These are phyloP conservation scores for Bedellia somnulentella DNA, from an alignment of 2,888 invertebrate genomes.

Conservation along the genomic window DNA sequence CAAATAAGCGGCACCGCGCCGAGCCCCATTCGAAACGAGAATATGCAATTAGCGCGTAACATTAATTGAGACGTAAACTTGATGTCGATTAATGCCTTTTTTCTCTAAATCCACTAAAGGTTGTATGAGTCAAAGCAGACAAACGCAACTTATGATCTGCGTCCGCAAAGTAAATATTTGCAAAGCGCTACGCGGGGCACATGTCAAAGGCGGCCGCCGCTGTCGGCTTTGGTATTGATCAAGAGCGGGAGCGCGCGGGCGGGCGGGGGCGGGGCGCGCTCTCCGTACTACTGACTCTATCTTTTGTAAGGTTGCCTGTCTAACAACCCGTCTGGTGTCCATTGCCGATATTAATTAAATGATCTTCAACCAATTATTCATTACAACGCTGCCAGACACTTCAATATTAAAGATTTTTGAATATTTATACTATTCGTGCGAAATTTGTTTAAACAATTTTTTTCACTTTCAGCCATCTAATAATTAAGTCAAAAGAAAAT, in stretches of 20 bases:
- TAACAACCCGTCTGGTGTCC: conserved; percentile 42
- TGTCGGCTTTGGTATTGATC: conserved; percentile 58
- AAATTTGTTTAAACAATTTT: no score
- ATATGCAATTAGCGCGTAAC: no score
- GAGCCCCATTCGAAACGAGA: no score
- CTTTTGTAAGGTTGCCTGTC: conserved; percentile 55
- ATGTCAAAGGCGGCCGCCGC: conserved; percentile 60
- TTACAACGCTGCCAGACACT: no score
- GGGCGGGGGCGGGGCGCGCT: conserved; percentile 15
- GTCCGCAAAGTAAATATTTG: conserved; percentile 58
- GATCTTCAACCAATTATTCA: conserved; percentile 35
- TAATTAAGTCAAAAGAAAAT: no score
- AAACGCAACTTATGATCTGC: conserved; percentile 54
- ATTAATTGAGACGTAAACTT: conserved; percentile 12
- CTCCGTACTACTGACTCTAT: conserved; percentile 38
- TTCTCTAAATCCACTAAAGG: conserved; percentile 13
- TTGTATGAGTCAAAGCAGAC: conserved; percentile 20
- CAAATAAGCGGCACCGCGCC: no score
- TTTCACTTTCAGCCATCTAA: no score
- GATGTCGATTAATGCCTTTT: conserved; percentile 22
- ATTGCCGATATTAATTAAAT: conserved; percentile 48
- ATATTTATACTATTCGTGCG: no score
- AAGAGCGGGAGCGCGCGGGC: conserved; percentile 24
- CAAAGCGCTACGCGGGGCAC: conserved; percentile 48
- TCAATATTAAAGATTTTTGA: no score